A percentile compares a stretch with the other conserved stretches of the same genome.
phyloP scores from a whole-genome alignment of 1,140 invertebrate genomes.

The Chironomus tepperi region DNA sequence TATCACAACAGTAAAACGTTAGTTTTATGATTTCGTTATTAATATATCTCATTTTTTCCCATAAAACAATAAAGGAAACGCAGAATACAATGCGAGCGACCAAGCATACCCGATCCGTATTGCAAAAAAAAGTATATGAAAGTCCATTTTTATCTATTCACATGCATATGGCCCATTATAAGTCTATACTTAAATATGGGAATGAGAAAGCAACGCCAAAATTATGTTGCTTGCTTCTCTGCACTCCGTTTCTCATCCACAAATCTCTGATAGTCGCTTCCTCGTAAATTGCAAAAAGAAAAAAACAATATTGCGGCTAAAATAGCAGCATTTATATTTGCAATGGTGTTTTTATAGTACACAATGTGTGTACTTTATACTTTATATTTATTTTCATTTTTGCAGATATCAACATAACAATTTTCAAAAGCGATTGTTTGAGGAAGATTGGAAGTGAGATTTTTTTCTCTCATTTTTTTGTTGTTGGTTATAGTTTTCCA shows the following conservation, averaged over 20 bases:
- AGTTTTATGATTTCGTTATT: no score
- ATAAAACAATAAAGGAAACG: background rate
- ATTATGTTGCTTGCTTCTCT: background rate
- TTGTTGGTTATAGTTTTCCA: no score
- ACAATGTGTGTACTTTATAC: background rate
- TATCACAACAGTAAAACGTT: no score
- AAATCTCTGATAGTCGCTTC: conserved; percentile 18
- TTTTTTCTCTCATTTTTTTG: no score
- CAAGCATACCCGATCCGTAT: background rate
- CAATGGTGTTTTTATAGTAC: conserved; percentile 22
- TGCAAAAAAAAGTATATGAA: background rate
- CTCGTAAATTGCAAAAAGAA: conserved; percentile 7
- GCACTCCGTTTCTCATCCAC: background rate
- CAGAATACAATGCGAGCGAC: background rate
- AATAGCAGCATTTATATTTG: background rate
- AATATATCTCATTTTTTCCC: background rate
- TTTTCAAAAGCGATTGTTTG: conserved; percentile 10
- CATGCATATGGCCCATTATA: background rate
- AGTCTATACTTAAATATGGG: background rate
- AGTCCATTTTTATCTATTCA: background rate
- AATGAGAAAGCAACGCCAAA: conserved; percentile 1
- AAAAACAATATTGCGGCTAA: conserved; percentile 7
- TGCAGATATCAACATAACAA: conserved; percentile 9
- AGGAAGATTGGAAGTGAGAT: background rate
- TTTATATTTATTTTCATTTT: background rate